phyloP scores from a whole-genome alignment of 2,888 invertebrate genomes.

The Hyposoter dolosus region DNA sequence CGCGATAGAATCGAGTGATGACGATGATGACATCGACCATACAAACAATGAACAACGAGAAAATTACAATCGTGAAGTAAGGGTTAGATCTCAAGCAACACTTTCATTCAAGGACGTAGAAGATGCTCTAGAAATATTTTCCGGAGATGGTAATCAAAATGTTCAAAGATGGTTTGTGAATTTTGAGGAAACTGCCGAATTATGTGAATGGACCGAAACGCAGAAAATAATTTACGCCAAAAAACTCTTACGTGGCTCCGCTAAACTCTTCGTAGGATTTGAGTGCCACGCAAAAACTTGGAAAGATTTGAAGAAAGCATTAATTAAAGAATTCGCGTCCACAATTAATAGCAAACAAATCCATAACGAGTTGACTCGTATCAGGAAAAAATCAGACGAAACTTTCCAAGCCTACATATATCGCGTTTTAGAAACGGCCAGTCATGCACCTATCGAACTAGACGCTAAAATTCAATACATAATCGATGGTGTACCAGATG shows the following conservation, averaged over 20 bases:
- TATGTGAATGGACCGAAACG: slow-evolving; percentile 54
- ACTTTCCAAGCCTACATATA: slow-evolving; percentile 64
- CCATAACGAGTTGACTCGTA: slow-evolving; percentile 44
- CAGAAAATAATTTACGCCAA: slow-evolving; percentile 3
- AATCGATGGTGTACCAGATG: slow-evolving; percentile 59
- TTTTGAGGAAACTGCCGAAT: slow-evolving; percentile 55
- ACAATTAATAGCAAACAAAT: slow-evolving; percentile 59
- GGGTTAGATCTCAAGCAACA: slow-evolving; percentile 13
- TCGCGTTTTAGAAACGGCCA: slow-evolving; percentile 64
- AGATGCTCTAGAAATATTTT: slow-evolving; percentile 49
- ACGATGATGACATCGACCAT: background rate
- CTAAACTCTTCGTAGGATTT: slow-evolving; percentile 40
- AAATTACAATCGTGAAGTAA: background rate
- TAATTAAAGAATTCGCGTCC: slow-evolving; percentile 58
- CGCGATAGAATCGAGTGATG: slow-evolving; percentile 17
- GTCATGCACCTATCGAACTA: slow-evolving; percentile 59
- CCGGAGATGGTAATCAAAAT: slow-evolving; percentile 53
- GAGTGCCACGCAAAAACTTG: slow-evolving; percentile 51
- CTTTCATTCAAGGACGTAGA: slow-evolving; percentile 56
- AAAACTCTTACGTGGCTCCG: slow-evolving; percentile 50
- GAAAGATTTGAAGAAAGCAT: slow-evolving; percentile 58
- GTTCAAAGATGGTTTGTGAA: slow-evolving; percentile 32
- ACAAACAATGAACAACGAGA: background rate
- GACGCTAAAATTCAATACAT: slow-evolving; percentile 61
- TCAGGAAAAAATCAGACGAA: slow-evolving; percentile 49